A percentile compares a stretch with the other conserved stretches of the same genome.
phyloP scores from a whole-genome alignment of 2,113 vertebrate species.

The Centropus bengalensis region DNA sequence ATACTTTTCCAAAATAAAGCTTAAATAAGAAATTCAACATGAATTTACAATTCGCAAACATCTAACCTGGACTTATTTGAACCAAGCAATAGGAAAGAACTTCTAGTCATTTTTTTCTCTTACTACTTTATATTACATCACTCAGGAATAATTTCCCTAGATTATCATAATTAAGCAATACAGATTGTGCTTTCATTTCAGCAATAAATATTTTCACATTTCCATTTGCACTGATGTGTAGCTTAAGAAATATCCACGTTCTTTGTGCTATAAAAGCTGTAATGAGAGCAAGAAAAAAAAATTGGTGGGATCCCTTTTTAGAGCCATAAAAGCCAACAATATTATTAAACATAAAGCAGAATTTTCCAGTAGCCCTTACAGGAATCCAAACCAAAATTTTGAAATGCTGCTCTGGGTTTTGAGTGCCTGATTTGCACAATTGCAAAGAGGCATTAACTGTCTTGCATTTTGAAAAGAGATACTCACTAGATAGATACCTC shows the following conservation, averaged over 20 bases:
- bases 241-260: slow-evolving; percentile 5
- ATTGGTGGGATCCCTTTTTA: neutral
- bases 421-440: neutral
- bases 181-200: slow-evolving; percentile 22
- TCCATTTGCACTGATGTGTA: slow-evolving; percentile 23
- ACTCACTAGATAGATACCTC: neutral
- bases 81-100: neutral
- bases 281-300: neutral
- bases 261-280: neutral
- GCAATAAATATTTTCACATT: slow-evolving; percentile 40
- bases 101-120: neutral
- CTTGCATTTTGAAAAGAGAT: neutral
- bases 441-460: neutral
- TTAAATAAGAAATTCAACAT: neutral
- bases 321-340: neutral
- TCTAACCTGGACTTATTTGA: neutral
- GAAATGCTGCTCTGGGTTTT: neutral
- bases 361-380: neutral
- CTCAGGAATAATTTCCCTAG: slow-evolving; percentile 13
- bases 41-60: neutral
- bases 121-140: neutral
- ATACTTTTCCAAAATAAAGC: neutral
- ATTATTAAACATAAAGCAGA: neutral
- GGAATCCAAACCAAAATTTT: neutral
- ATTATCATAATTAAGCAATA: slow-evolving; percentile 40